Evolutionary conservation across 1,140 invertebrate species (phyloP), one percentile per base, ranked within the genome.

Genomic region (Bombus polaris): DNA sequence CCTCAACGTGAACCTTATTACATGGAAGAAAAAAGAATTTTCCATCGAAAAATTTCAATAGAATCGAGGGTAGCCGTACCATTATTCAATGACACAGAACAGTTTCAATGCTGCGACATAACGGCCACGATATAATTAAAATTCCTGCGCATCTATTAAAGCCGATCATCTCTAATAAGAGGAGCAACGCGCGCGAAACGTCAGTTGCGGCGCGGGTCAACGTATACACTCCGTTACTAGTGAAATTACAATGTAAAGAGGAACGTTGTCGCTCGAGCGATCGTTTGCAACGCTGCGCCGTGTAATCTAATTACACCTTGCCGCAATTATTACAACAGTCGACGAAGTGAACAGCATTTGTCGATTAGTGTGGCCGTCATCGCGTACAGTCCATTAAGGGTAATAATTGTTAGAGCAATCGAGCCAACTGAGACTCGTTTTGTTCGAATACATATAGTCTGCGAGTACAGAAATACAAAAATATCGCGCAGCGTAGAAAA

Each of bases 301-400:
- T 82, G 25, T 82, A 82, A 82, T 82, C 70, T 82, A 82, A 82
- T 75, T 81, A 81, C 68, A 81, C 47, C 68, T 81, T 81, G 39
- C 79, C 79, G n/a, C 79, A 81, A 81, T 81, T 81, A 81, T 72
- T 72, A n/a, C 44, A 62, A 75, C 28, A 35, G 8, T 65, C 53
- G 39, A 75, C 59, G n/a, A 75, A 6, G 39, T 28, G 39, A 32
- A 22, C 18, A 18, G n/a, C 62, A 65, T 39, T 28, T 25, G 57
- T 35, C 35, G n/a, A 82, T 81, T 57, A 35, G 18, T 44, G 28
- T 44, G 8, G 10, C n/a, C 18, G 12, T 47, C n/a, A 28, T n/a
- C 25, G n/a, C 18, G n/a, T 15, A 15, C 28, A 13, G 0, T 22
- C 18, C n/a, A 28, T n/a, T 10, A 8, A 3, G n/a, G 35, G 10